These are phyloP conservation scores for Crenuchus spilurus DNA, from an alignment of 2,797 vertebrate species.

Conservation along the genomic window DNA sequence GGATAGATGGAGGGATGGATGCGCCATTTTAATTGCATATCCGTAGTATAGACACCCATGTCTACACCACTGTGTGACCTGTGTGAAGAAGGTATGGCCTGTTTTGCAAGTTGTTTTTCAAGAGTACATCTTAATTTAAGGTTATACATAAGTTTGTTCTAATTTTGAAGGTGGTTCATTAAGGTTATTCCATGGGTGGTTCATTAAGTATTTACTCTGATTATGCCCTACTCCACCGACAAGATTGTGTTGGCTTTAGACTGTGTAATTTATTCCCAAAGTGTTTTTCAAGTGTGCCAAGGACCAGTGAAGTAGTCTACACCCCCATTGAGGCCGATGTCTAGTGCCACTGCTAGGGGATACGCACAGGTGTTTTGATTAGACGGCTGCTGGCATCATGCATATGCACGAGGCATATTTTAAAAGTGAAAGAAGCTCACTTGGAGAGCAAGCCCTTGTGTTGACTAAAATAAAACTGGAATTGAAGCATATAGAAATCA, in stretches of 20 bases:
- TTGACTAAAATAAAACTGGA: not conserved
- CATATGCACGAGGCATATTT: slow-evolving; percentile 42
- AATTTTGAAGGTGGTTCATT: no score
- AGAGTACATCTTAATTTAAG: no score
- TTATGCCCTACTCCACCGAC: not conserved
- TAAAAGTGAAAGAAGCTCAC: not conserved
- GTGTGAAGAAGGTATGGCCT: no score
- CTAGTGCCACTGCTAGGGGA: not conserved
- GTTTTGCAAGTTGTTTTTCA: no score
- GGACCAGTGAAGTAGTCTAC: not conserved
- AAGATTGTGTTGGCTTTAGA: not conserved
- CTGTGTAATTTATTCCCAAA: slow-evolving; percentile 17
- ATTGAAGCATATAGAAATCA: slow-evolving; percentile 5
- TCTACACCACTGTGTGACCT: no score
- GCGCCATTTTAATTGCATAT: no score
- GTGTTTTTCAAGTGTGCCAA: slow-evolving; percentile 10
- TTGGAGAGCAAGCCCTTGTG: not conserved
- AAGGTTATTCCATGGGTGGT: not conserved
- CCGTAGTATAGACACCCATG: no score
- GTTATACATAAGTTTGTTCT: no score
- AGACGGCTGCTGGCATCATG: slow-evolving; percentile 31
- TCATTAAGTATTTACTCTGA: not conserved
- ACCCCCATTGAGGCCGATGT: slow-evolving; percentile 23
- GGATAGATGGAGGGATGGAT: no score
- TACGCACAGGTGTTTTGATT: slow-evolving; percentile 40